phyloP scores from a whole-genome alignment of 2,888 invertebrate species.

The Harpalus rufipes region DNA sequence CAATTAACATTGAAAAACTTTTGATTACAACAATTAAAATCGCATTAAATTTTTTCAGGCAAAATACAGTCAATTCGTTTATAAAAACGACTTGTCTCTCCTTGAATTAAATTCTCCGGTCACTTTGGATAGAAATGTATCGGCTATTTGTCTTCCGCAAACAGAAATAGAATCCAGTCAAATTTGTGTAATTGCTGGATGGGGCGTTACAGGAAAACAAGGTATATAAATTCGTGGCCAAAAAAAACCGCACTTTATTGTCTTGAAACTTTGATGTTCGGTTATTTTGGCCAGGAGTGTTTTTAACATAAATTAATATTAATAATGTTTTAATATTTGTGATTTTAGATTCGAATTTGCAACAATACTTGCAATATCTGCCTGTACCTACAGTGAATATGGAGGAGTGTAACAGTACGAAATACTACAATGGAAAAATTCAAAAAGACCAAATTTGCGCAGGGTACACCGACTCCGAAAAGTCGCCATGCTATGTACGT shows the following conservation, averaged over 20 bases:
- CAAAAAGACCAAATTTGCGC: slow-evolving; percentile 81
- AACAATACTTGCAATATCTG: slow-evolving; percentile 79
- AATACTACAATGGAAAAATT: slow-evolving; percentile 81
- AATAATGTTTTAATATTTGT: slow-evolving; percentile 68
- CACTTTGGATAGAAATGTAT: slow-evolving; percentile 78
- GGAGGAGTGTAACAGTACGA: slow-evolving; percentile 81
- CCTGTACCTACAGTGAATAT: slow-evolving; percentile 79
- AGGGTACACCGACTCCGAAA: slow-evolving; percentile 79
- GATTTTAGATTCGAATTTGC: slow-evolving; percentile 75
- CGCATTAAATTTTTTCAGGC: slow-evolving; percentile 72
- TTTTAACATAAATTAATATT: slow-evolving; percentile 49
- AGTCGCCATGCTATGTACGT: slow-evolving; percentile 82
- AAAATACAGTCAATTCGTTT: slow-evolving; percentile 80
- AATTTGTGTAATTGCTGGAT: slow-evolving; percentile 81
- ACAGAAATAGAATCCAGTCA: slow-evolving; percentile 77
- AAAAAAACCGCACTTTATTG: too few relatives aligned
- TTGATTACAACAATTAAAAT: not conserved
- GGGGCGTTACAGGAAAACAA: slow-evolving; percentile 79
- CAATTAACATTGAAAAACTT: not conserved
- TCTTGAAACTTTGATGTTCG: too few relatives aligned
- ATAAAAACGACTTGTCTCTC: slow-evolving; percentile 80
- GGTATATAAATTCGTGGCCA: too few relatives aligned
- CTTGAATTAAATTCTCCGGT: slow-evolving; percentile 79
- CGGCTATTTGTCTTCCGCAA: slow-evolving; percentile 80
- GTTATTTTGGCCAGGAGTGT: too few relatives aligned